Evolutionary conservation across 2,888 invertebrate genomes (phyloP).

Genomic region (Drosophila planitibia): DNA sequence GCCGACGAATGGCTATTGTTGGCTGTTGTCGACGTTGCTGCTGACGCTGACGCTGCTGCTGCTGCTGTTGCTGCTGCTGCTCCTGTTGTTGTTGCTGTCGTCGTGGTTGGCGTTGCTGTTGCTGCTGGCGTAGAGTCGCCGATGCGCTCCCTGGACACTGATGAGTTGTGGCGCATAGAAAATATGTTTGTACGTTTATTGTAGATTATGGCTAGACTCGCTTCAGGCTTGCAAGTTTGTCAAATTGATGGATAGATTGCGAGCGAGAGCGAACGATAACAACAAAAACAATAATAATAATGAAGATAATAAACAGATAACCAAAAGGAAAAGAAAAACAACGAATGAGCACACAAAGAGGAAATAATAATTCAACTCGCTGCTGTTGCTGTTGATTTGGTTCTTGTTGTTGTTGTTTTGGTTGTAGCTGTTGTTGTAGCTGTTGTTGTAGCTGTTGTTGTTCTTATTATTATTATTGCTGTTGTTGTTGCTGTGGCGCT

Average conservation of each 20-base stretch:
- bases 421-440: constrained; percentile 5
- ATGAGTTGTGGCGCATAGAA: constrained; percentile 77
- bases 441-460: not conserved
- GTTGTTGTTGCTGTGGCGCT: constrained; percentile 29
- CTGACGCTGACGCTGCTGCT: constrained; percentile 10
- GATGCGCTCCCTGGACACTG: constrained; percentile 85
- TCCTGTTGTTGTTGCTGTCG: constrained; percentile 42
- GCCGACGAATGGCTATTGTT: constrained; percentile 75
- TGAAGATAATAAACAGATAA: constrained; percentile 9
- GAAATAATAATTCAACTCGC: constrained; percentile 26
- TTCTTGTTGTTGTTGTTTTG: constrained; percentile 25
- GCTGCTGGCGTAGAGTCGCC: constrained; percentile 37
- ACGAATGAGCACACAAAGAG: constrained; percentile 16
- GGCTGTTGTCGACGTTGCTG: constrained; percentile 56
- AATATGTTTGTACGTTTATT: constrained; percentile 46
- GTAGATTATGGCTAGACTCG: constrained; percentile 30
- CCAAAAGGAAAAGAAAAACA: not conserved
- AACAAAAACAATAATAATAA: constrained; percentile 32
- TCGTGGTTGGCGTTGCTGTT: constrained; percentile 42
- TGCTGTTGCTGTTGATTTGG: constrained; percentile 4
- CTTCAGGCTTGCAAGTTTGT: constrained; percentile 12
- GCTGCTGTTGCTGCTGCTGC: constrained; percentile 11
- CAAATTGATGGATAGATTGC: constrained; percentile 11
- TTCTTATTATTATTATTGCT: constrained; percentile 20
- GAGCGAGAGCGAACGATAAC: constrained; percentile 32